These are phyloP conservation scores for Hyposoter didymator DNA, from an alignment of 2,888 invertebrate species.

Conservation along the genomic window DNA sequence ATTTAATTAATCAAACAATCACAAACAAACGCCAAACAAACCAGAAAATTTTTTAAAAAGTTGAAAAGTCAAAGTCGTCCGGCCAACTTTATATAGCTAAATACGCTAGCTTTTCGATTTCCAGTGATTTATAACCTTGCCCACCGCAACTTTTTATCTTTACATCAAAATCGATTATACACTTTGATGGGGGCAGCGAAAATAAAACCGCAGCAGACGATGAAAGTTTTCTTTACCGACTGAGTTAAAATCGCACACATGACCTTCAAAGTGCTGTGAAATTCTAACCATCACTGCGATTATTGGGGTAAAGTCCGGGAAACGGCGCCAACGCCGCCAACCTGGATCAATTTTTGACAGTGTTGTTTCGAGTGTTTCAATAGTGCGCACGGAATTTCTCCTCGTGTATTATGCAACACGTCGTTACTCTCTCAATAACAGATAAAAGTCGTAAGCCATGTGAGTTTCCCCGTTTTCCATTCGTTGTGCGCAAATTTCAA, in stretches of 20 bases:
- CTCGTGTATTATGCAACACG: constrained; percentile 39
- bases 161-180: background rate
- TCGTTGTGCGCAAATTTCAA: constrained; percentile 4
- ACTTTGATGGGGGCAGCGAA: background rate
- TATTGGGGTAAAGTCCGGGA: background rate
- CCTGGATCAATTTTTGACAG: constrained; percentile 15
- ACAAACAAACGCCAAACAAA: too few species aligned
- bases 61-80: too few species aligned
- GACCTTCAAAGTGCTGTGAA: background rate
- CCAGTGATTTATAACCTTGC: background rate
- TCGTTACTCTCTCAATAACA: constrained; percentile 17
- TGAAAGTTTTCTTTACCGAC: background rate
- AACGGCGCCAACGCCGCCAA: constrained; percentile 7
- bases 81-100: too few species aligned
- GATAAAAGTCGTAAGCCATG: constrained; percentile 37
- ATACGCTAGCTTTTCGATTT: background rate
- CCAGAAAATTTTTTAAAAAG: too few species aligned
- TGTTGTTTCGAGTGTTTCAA: constrained; percentile 1
- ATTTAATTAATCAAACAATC: too few species aligned
- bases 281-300: background rate
- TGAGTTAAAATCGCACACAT: background rate
- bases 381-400: background rate
- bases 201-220: background rate
- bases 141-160: too few species aligned
- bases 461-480: constrained; percentile 7